Base-by-base conservation (phyloP, 1,140 invertebrate genomes). In the Drosophila setifemur region DNA sequence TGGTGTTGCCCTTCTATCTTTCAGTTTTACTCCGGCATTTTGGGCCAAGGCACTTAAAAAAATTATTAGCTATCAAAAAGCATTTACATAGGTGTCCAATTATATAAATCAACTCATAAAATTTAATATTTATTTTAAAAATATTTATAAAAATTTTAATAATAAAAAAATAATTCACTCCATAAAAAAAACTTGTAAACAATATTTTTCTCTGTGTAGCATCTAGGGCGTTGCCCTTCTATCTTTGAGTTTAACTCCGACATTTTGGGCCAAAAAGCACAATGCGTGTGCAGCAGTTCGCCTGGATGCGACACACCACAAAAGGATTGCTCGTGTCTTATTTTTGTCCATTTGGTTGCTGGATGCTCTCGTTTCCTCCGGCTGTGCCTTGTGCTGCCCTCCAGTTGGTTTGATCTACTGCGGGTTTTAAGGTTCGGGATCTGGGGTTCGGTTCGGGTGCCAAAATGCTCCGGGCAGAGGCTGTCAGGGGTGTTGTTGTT, bases 361-460 rank as follows among this genome's bases (percentile, higher is more conserved):
- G 11, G 14, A 21, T 50, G 14, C 45, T 18, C 33, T 39, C 35
- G 31, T 52, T 60, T 60, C 43, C 25, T 45, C 26, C 26, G 11
- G 28, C 33, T 63, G 35, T 19, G 44, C 42, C 39, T 45, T 55
- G 45, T 35, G 39, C 23, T 31, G 14, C 50, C 28, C 50, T 44
- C 57, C 37, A 53, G 68, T 64, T 60, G 66, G 66, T 69, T 77
- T 82, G 78, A 82, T 83, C 73, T 66, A 83, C 61, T 69, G 50
- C 45, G 54, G 39, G 35, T 28, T 14, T 21, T 7, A 6, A 23
- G 6, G 2, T 1, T 12, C 3, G 2, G 33, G 19, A 2, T 3
- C 9, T 26, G 29, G 23, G 42, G 26, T 8, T 31, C 14, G 23
- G 45, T 11, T 3, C 29, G 21, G 21, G 21, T 23, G 21, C 33